A percentile compares a stretch with the other conserved stretches of the same genome.
Conservation (phyloP, 2,797 vertebrate species). For the Melanotaenia nigrans region DNA sequence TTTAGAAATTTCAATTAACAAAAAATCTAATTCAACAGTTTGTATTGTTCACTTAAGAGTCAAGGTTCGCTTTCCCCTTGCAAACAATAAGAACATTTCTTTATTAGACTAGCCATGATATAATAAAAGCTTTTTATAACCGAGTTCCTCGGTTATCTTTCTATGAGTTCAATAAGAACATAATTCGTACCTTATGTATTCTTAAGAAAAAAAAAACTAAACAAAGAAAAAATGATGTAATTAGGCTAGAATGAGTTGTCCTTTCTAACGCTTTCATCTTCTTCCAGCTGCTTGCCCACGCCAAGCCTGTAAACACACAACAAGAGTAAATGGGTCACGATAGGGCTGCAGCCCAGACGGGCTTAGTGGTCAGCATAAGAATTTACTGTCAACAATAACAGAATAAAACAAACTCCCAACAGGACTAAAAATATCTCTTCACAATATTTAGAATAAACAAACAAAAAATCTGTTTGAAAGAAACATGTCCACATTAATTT, state of each 20-base stretch:
- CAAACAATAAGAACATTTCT: slow-evolving; percentile 71
- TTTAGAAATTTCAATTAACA: slow-evolving; percentile 44
- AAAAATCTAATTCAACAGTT: slow-evolving; percentile 63
- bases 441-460: too few species aligned
- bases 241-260: slow-evolving; percentile 78
- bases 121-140: too few species aligned
- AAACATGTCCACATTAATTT: too few species aligned
- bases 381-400: slow-evolving; percentile 12
- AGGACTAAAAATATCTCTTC: neutral
- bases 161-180: slow-evolving; percentile 66
- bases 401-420: neutral
- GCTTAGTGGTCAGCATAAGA: slow-evolving; percentile 47
- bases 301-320: slow-evolving; percentile 71
- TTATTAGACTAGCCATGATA: too few species aligned
- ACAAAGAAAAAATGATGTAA: slow-evolving; percentile 62
- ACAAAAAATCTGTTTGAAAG: too few species aligned
- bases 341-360: slow-evolving; percentile 42
- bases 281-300: slow-evolving; percentile 68
- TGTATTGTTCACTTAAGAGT: slow-evolving; percentile 52
- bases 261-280: slow-evolving; percentile 73
- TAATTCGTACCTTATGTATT: slow-evolving; percentile 82
- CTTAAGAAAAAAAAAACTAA: slow-evolving; percentile 46
- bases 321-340: slow-evolving; percentile 63
- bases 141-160: too few species aligned
- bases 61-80: slow-evolving; percentile 74